Evolutionary conservation across 2,888 invertebrate species (phyloP).

Genomic region (Pantelozetes paolii): DNA sequence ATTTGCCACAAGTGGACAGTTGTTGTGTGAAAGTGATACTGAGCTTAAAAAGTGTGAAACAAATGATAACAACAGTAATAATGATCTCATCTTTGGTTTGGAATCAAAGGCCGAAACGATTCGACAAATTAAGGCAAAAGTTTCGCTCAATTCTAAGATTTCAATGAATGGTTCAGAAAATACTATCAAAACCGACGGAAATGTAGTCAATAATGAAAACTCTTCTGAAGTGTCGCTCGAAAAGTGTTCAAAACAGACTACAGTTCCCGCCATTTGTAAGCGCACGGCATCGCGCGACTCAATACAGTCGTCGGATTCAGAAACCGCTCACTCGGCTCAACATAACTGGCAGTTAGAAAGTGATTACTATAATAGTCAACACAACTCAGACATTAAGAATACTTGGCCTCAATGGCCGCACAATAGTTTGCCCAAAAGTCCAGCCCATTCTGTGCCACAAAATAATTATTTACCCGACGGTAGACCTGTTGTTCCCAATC

Average conservation of each 20-base stretch:
- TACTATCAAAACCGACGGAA: not conserved
- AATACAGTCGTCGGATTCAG: conserved; percentile 31
- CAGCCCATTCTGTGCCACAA: not conserved
- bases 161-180: conserved; percentile 1
- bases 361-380: not conserved
- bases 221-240: conserved; percentile 1
- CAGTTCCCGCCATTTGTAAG: not conserved
- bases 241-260: not conserved
- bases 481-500: not conserved
- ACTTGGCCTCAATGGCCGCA: conserved; percentile 19
- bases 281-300: conserved; percentile 36
- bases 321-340: conserved; percentile 15
- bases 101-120: not conserved
- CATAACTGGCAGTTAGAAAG: conserved; percentile 24
- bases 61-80: not conserved
- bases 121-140: not conserved
- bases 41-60: conserved; percentile 30
- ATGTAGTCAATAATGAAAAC: not conserved
- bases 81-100: conserved; percentile 22
- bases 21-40: conserved; percentile 7
- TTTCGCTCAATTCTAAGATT: not conserved
- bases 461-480: not conserved
- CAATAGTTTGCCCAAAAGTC: not conserved
- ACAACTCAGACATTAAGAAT: conserved; percentile 6
- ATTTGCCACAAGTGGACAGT: conserved; percentile 15